Conservation (phyloP, 2,888 invertebrate species). For the Anodontia alba region DNA sequence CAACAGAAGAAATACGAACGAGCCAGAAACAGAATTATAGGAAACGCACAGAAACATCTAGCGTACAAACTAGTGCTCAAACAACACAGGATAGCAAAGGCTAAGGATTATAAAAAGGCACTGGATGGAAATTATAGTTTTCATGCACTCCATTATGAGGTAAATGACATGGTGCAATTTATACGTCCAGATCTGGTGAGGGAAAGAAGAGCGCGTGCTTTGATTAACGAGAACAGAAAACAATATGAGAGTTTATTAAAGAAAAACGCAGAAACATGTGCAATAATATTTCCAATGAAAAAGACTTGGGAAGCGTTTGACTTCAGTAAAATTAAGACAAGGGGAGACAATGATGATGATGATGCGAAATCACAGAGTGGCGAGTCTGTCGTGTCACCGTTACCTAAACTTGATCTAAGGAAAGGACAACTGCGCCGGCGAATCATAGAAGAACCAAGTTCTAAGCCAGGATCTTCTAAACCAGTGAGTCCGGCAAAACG, state of each 20-base stretch:
- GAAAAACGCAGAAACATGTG: conserved; percentile 36
- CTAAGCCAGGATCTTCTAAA: conserved; percentile 29
- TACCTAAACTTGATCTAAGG: conserved; percentile 39
- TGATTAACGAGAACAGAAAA: conserved; percentile 56
- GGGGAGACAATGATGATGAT: conserved; percentile 4
- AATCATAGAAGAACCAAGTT: conserved; percentile 41
- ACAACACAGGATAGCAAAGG: conserved; percentile 60
- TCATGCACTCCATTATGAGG: conserved; percentile 63
- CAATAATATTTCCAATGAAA: conserved; percentile 44
- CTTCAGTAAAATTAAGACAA: conserved; percentile 13
- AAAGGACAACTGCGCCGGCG: conserved; percentile 34
- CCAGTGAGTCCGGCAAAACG: conserved; percentile 3
- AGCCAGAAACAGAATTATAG: conserved; percentile 47
- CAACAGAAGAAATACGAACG: conserved; percentile 43
- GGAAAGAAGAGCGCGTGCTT: conserved; percentile 57
- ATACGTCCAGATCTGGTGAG: conserved; percentile 66
- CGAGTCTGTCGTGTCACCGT: conserved; percentile 14
- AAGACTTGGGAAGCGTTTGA: conserved; percentile 38
- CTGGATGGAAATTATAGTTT: conserved; percentile 65
- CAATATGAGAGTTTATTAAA: conserved; percentile 44
- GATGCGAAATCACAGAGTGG: not conserved
- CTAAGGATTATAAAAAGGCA: conserved; percentile 62
- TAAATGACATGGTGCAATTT: conserved; percentile 65
- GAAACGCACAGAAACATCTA: conserved; percentile 55
- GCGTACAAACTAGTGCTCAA: conserved; percentile 70